Evolutionary conservation across 2,797 vertebrate species (phyloP).

Genomic region (Peromyscus aztecus): DNA sequence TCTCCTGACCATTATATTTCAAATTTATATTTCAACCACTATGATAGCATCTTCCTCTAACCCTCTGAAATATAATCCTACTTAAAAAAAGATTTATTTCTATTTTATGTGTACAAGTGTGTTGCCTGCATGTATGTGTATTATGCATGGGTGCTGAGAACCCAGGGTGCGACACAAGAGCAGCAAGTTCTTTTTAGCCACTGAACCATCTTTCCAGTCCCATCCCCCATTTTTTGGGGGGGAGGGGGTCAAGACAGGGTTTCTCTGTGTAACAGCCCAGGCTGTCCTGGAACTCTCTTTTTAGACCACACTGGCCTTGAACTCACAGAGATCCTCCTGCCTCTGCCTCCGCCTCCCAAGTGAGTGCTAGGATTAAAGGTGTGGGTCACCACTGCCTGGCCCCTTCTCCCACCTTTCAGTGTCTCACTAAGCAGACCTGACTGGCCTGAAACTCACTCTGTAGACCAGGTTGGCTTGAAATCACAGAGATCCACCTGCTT

Average conservation of each 20-base stretch:
- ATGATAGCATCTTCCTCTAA: not conserved
- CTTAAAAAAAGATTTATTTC: not conserved
- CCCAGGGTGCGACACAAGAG: not conserved
- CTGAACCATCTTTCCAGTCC: not conserved
- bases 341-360: not conserved
- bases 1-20: not conserved
- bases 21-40: not conserved
- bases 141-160: not conserved
- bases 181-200: not conserved
- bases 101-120: not conserved
- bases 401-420: not conserved
- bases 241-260: not conserved
- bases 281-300: not conserved
- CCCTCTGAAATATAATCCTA: not conserved
- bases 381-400: rapidly evolving
- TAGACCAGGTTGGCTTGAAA: not conserved
- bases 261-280: not conserved
- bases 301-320: not conserved
- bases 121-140: not conserved
- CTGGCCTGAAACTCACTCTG: not conserved
- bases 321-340: not conserved
- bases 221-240: not conserved
- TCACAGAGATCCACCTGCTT: not conserved
- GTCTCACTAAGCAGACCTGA: not conserved
- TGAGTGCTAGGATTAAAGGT: not conserved